Evolutionary conservation across 2,797 vertebrate species (phyloP).

Genomic region (Phoebastria nigripes): DNA sequence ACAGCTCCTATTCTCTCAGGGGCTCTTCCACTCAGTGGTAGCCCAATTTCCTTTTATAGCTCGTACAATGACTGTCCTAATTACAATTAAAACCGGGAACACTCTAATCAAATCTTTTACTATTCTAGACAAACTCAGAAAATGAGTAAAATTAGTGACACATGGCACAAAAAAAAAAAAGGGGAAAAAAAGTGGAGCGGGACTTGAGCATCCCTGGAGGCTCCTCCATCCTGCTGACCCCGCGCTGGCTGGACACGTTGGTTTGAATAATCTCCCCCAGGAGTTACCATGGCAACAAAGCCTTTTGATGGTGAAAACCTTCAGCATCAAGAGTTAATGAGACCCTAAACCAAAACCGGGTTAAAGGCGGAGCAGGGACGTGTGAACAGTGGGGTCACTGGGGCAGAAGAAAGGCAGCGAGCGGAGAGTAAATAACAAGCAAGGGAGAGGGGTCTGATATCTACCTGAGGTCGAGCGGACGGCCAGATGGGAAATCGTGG

Average conservation of each 20-base stretch:
- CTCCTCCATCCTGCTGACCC: slow-evolving; percentile 33
- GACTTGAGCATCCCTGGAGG: slow-evolving; percentile 5
- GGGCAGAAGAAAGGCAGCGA: not conserved
- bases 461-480: not conserved
- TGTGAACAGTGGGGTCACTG: slow-evolving; percentile 5
- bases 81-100: slow-evolving; percentile 64
- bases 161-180: not conserved
- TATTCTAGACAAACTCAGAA: slow-evolving; percentile 64
- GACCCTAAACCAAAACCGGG: slow-evolving; percentile 24
- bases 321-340: slow-evolving; percentile 41
- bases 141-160: slow-evolving; percentile 69
- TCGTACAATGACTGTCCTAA: slow-evolving; percentile 65
- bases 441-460: not conserved
- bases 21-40: slow-evolving; percentile 52
- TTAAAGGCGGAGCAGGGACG: slow-evolving; percentile 23
- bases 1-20: slow-evolving; percentile 40
- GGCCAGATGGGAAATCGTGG: not conserved
- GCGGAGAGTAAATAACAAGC: slow-evolving; percentile 7
- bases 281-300: slow-evolving; percentile 47
- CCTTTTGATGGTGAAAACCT: not conserved
- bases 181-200: not conserved
- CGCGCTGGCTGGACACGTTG: not conserved
- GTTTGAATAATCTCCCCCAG: not conserved
- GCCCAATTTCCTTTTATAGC: slow-evolving; percentile 70
- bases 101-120: slow-evolving; percentile 68